phyloP scores from a whole-genome alignment of 2,888 invertebrate genomes.

The Lampropteryx suffumata region DNA sequence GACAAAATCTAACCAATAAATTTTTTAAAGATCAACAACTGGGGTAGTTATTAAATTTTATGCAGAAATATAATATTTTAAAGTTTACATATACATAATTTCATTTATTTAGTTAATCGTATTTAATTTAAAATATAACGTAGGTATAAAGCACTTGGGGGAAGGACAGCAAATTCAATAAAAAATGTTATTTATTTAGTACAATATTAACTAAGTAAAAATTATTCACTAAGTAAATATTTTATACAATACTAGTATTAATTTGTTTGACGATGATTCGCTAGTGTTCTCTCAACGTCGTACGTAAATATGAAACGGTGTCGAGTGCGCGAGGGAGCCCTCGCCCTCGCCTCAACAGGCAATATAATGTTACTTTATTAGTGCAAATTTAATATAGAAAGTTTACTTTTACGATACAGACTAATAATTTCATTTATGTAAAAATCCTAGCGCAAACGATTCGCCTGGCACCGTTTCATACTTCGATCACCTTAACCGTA shows the following conservation, averaged over 20 bases:
- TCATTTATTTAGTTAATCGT: constrained; percentile 78
- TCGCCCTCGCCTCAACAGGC: constrained; percentile 78
- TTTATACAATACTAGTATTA: constrained; percentile 81
- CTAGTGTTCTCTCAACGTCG: constrained; percentile 75
- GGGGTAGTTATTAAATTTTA: constrained; percentile 65
- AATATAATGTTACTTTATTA: constrained; percentile 71
- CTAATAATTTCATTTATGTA: constrained; percentile 80
- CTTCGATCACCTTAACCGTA: constrained; percentile 76
- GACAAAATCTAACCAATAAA: constrained; percentile 70
- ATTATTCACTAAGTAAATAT: constrained; percentile 82
- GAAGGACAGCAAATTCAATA: constrained; percentile 84
- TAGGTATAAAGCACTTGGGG: constrained; percentile 84
- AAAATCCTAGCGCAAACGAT: constrained; percentile 81
- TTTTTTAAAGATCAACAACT: constrained; percentile 72
- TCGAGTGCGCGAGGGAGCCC: constrained; percentile 40
- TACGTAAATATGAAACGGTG: constrained; percentile 68
- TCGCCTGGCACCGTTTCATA: constrained; percentile 80
- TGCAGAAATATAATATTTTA: constrained; percentile 73
- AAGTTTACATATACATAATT: constrained; percentile 74
- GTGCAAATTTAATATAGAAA: constrained; percentile 81
- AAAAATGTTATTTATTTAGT: constrained; percentile 81
- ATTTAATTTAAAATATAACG: constrained; percentile 79
- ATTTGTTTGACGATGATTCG: constrained; percentile 77
- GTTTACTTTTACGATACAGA: constrained; percentile 78
- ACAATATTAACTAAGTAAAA: constrained; percentile 82